phyloP scores from a whole-genome alignment of 2,888 invertebrate genomes.

The Oscheius onirici region DNA sequence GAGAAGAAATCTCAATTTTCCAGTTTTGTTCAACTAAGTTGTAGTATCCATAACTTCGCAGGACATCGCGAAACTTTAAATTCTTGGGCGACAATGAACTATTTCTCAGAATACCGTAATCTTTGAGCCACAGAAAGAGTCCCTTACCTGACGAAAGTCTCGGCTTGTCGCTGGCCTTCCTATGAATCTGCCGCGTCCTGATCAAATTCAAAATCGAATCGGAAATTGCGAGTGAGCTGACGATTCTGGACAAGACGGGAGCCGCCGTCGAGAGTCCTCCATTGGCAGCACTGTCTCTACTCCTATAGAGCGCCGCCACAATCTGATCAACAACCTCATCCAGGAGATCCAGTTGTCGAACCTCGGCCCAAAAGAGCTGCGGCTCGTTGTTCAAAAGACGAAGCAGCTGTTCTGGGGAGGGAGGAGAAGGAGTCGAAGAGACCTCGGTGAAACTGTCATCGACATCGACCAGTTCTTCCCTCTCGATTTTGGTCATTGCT shows the following conservation, averaged over 20 bases:
- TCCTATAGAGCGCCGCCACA: slow-evolving; percentile 28
- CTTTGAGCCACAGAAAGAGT: no score
- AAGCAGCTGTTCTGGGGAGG: slow-evolving; percentile 28
- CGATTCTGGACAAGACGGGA: slow-evolving; percentile 25
- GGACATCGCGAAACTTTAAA: no score
- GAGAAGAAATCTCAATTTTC: no score
- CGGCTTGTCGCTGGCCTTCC: slow-evolving; percentile 24
- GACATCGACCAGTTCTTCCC: slow-evolving; percentile 40
- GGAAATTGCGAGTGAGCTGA: slow-evolving; percentile 7
- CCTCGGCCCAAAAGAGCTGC: slow-evolving; percentile 58
- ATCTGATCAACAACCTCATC: slow-evolving; percentile 61
- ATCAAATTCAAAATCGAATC: slow-evolving; percentile 28
- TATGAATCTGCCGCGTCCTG: slow-evolving; percentile 6
- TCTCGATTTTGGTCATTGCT: background rate
- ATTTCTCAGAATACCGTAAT: no score
- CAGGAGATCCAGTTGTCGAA: slow-evolving; percentile 57
- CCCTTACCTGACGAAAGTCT: slow-evolving; percentile 31
- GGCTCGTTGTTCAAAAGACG: slow-evolving; percentile 44
- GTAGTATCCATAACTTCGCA: no score
- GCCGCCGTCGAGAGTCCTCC: slow-evolving; percentile 20
- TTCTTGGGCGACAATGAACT: no score
- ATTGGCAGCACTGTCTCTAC: slow-evolving; percentile 22
- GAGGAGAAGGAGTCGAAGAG: slow-evolving; percentile 26
- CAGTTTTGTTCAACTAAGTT: no score
- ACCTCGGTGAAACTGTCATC: slow-evolving; percentile 35